Evolutionary conservation across 1,140 invertebrate species (phyloP), one percentile per base, ranked within the genome.

Genomic region (Doryteuthis pealeii): DNA sequence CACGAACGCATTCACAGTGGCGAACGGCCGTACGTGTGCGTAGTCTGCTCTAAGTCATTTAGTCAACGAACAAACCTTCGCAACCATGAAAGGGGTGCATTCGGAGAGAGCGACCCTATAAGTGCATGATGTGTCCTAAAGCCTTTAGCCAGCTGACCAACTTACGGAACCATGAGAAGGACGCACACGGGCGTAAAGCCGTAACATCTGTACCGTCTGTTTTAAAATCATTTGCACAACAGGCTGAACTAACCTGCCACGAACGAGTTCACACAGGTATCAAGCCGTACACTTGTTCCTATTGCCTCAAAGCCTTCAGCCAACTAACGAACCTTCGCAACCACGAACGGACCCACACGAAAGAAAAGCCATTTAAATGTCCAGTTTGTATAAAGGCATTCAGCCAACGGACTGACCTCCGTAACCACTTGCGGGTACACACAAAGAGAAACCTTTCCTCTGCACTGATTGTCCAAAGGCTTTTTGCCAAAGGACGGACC

Each of bases 241-340:
- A 96, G 1, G 97, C 95, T 6, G 98, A 99, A 88, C 90, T 99
- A 70, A 99, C 99, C 88, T 98, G 96, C 0, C 97, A 99, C 88
- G 89, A 97, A 78, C 90, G 96, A 76, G 89, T 98, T 77, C 97
- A 99, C 87, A 96, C 94, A 14, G 95, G 96, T 6, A 94, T 97
- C 88, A 97, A 97, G 85, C 96, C 96, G 1, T 98, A 62, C 35
- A 4, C 62, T 32, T 77, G 96, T 85, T 62, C 65, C 58, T 31
- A 58, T 28, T 62, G 43, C 8, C 72, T 72, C 49, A 45, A 67
- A n/a, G 94, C 95, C 0, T 98, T 98, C 89, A 98, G 98, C 95
- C 87, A 94, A 95, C 87, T 91, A 94, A 58, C 95, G 93, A 68
- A 96, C 96, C 83, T 89, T 97, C 40, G 96, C 96, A 90, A 97